Conservation (phyloP, 2,797 vertebrate genomes). For the Megalops cyprinoides region DNA sequence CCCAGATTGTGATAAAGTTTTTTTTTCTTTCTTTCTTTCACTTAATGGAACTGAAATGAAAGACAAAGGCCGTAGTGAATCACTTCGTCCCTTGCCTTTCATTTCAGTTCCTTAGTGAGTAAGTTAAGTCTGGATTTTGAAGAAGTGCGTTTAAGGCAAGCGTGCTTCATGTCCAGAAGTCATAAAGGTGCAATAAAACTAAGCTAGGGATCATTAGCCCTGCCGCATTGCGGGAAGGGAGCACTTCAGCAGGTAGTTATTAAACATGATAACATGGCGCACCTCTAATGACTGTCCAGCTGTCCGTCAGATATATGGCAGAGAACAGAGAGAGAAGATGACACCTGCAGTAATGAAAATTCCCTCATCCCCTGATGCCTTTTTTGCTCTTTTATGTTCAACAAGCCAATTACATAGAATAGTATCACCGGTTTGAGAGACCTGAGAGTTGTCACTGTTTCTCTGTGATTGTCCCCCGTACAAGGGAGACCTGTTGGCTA, state of each 20-base stretch:
- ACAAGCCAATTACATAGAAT: background rate
- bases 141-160: constrained; percentile 43
- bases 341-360: background rate
- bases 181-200: constrained; percentile 22
- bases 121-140: constrained; percentile 44
- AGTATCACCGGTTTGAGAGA: background rate
- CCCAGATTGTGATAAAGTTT: no score
- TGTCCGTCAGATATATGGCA: background rate
- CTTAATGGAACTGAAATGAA: no score
- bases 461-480: no score
- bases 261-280: constrained; percentile 40
- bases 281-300: constrained; percentile 3
- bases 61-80: no score
- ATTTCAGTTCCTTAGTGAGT: constrained; percentile 43
- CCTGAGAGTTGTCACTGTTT: no score
- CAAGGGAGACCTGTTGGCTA: no score
- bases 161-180: constrained; percentile 38
- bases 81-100: no score
- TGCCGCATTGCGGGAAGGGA: constrained; percentile 38
- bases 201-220: constrained; percentile 32
- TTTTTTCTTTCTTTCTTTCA: no score
- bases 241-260: constrained; percentile 38
- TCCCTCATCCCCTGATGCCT: background rate
- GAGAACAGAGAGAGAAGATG: background rate
- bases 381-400: constrained; percentile 34